Conservation (phyloP, 2,113 vertebrate species). For the Dolichallabes microphthalmus region DNA sequence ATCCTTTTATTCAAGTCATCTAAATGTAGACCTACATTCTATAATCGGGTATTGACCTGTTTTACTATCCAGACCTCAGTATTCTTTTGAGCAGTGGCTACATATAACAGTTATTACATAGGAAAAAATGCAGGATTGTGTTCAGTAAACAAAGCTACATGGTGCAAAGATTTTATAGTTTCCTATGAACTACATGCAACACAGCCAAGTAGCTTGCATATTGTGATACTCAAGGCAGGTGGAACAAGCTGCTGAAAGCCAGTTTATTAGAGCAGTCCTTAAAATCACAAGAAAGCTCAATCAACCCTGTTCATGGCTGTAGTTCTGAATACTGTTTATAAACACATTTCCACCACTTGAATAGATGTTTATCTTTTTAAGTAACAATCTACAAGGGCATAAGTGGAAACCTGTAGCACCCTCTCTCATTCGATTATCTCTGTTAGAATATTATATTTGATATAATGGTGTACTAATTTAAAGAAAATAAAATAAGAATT, state of each 20-base stretch:
- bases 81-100: not conserved
- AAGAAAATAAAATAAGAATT: not conserved
- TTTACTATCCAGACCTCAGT: not conserved
- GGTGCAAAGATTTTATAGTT: not conserved
- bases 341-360: not conserved
- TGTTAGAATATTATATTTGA: not conserved
- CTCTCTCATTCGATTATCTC: not conserved
- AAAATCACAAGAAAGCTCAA: not conserved
- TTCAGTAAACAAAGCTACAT: not conserved
- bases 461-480: not conserved
- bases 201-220: not conserved
- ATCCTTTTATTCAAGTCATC: not conserved
- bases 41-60: not conserved
- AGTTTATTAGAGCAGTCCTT: not conserved
- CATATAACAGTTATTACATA: not conserved
- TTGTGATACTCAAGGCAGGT: not conserved
- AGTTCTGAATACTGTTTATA: not conserved
- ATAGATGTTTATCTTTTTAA: not conserved
- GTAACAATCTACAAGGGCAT: not conserved
- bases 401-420: not conserved
- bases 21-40: not conserved
- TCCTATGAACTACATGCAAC: not conserved
- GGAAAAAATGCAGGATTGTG: not conserved
- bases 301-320: not conserved
- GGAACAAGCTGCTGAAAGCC: not conserved